Evolutionary conservation across 1,140 invertebrate species (phyloP).

Genomic region (Vollenhovia emeryi): DNA sequence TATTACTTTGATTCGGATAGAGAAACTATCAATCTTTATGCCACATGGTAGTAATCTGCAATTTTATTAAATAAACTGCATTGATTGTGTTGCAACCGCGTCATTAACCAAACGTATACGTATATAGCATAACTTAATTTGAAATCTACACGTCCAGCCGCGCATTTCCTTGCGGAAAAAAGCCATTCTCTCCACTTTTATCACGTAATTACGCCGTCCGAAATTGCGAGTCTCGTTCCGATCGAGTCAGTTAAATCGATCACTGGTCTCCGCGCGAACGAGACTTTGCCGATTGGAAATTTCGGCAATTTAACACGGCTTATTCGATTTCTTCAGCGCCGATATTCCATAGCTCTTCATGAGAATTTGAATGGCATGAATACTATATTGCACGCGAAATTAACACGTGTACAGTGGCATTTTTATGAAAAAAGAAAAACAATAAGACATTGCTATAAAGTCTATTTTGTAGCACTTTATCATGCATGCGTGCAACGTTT

Average conservation of each 20-base stretch:
- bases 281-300: conserved; percentile 67
- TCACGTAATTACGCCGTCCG: conserved; percentile 68
- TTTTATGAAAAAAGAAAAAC: background rate
- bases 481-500: background rate
- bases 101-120: background rate
- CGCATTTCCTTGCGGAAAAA: conserved; percentile 40
- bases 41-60: background rate
- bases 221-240: conserved; percentile 66
- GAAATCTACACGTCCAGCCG: background rate
- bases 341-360: conserved; percentile 22
- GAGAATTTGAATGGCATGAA: background rate
- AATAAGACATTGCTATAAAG: background rate
- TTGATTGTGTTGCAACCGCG: background rate
- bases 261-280: conserved; percentile 64
- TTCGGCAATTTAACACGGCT: conserved; percentile 65
- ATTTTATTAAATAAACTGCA: conserved; percentile 7
- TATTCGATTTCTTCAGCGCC: conserved; percentile 61
- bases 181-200: conserved; percentile 58
- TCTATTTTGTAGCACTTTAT: background rate
- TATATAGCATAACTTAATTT: background rate
- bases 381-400: conserved; percentile 15
- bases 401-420: background rate
- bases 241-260: conserved; percentile 69
- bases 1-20: background rate
- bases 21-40: background rate